phyloP scores from a whole-genome alignment of 2,888 invertebrate genomes.

The Coelopa pilipes region DNA sequence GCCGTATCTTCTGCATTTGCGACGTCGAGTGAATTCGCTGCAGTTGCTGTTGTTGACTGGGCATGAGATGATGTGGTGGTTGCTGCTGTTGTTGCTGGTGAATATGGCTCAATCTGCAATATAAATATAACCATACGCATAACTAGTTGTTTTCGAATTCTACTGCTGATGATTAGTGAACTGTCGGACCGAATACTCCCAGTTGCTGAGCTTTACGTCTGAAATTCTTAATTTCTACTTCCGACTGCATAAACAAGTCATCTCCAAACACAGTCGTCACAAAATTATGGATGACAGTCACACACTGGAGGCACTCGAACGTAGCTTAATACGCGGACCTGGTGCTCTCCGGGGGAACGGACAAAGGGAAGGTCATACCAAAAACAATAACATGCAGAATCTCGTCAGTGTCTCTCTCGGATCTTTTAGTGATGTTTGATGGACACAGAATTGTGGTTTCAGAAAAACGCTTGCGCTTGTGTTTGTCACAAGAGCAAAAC shows the following conservation, averaged over 20 bases:
- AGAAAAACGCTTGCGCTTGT: not conserved
- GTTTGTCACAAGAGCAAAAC: too few species aligned
- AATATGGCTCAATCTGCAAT: constrained; percentile 23
- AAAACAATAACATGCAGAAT: not conserved
- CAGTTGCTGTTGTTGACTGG: constrained; percentile 27
- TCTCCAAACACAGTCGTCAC: too few species aligned
- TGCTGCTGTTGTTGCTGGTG: constrained; percentile 34
- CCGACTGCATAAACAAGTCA: too few species aligned
- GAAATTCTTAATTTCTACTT: too few species aligned
- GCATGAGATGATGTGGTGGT: constrained; percentile 34
- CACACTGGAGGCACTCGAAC: constrained; percentile 17
- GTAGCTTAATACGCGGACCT: constrained; percentile 9
- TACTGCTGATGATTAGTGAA: too few species aligned
- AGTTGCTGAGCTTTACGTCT: not conserved
- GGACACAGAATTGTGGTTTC: not conserved
- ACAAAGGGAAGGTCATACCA: not conserved
- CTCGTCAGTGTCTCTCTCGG: not conserved
- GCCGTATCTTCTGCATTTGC: constrained; percentile 41
- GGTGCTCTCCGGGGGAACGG: too few species aligned
- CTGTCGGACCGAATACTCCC: too few species aligned
- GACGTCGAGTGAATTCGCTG: constrained; percentile 29
- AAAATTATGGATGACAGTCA: constrained; percentile 25
- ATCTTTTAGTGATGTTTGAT: not conserved
- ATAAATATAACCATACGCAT: too few species aligned
- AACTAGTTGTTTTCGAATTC: too few species aligned